A percentile compares a stretch with the other conserved stretches of the same genome.
Evolutionary conservation across 2,888 invertebrate species (phyloP).

Genomic region (Chloroclysta siterata): DNA sequence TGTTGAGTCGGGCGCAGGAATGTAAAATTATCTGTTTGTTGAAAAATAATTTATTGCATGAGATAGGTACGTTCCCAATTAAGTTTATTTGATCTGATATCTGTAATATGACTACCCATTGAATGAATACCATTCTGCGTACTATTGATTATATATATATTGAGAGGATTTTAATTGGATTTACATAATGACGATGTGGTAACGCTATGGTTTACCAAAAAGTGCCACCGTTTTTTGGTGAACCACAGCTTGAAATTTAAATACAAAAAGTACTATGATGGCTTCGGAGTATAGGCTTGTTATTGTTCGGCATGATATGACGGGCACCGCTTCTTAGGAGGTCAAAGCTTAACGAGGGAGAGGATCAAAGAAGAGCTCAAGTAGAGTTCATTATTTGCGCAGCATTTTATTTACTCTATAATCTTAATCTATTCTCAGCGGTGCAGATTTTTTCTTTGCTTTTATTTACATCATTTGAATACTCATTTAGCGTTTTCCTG

Average conservation of each 20-base stretch:
- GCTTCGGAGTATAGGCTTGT: too few species aligned
- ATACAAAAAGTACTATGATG: too few species aligned
- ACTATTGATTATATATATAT: conserved; percentile 12
- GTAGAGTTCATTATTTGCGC: conserved; percentile 23
- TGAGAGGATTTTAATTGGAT: conserved; percentile 34
- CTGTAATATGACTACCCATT: too few species aligned
- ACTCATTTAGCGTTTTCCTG: background rate
- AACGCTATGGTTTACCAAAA: background rate
- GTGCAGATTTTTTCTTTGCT: conserved; percentile 8
- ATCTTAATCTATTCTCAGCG: conserved; percentile 8
- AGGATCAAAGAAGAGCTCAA: conserved; percentile 31
- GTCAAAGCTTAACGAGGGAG: conserved; percentile 14
- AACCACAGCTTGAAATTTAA: background rate
- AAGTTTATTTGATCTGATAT: background rate
- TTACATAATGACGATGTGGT: conserved; percentile 32
- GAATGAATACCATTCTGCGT: conserved; percentile 13
- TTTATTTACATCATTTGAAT: conserved; percentile 15
- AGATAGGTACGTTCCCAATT: too few species aligned
- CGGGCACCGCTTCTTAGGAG: background rate
- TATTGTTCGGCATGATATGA: background rate
- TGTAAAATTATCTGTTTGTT: too few species aligned
- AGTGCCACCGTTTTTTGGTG: background rate
- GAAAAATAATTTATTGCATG: too few species aligned
- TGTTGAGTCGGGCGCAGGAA: too few species aligned
- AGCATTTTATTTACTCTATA: conserved; percentile 23